These are phyloP conservation scores for Melierax canorus DNA, from an alignment of 2,113 vertebrate genomes.

Conservation along the genomic window DNA sequence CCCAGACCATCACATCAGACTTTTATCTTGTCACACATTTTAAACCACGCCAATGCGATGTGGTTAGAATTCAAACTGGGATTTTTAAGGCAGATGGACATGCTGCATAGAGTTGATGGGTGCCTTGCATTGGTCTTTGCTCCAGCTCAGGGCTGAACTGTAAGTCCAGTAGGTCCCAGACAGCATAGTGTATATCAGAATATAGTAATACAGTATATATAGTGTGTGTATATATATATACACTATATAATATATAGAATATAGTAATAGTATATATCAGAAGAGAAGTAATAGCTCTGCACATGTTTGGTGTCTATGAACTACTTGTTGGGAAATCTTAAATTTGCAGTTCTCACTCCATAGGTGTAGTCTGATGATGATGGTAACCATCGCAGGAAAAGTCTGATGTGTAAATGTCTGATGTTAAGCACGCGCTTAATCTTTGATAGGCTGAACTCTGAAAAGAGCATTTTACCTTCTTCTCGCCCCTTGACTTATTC, in stretches of 20 bases:
- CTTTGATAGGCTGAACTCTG: not conserved
- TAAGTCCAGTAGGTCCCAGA: not conserved
- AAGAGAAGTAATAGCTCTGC: not conserved
- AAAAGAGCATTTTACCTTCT: not conserved
- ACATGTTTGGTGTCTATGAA: not conserved
- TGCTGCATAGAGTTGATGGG: not conserved
- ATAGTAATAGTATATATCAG: not conserved
- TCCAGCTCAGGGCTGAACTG: not conserved
- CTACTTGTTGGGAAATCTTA: not conserved
- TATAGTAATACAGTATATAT: not conserved
- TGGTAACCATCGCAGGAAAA: not conserved
- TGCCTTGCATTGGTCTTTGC: not conserved
- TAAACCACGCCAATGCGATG: fast-evolving
- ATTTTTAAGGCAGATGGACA: not conserved
- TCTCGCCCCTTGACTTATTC: not conserved
- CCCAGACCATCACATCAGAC: not conserved
- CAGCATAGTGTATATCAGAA: not conserved
- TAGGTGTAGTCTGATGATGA: not conserved
- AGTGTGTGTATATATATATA: not conserved
- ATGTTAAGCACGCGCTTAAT: fast-evolving
- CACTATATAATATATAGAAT: no score
- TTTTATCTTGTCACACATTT: not conserved
- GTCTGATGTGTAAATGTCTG: not conserved
- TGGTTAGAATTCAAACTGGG: not conserved
- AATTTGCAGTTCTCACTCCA: fast-evolving